Conservation (phyloP, 1,140 invertebrate species). For the Drosophila asahinai region DNA sequence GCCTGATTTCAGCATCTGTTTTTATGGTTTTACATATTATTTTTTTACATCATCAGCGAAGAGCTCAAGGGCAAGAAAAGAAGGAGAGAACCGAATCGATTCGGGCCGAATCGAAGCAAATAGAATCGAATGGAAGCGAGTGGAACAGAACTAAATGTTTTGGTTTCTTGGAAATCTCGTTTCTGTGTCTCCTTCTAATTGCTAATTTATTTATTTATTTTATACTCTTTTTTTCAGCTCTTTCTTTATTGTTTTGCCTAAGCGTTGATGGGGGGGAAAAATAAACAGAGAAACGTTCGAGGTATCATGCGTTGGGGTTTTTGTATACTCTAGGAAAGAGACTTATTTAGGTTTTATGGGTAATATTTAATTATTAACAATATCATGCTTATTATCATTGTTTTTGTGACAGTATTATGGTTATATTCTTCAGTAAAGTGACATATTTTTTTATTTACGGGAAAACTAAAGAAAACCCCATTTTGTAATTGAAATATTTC, state of each 20-base stretch:
- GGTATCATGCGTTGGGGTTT: not conserved
- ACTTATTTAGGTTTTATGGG: not conserved
- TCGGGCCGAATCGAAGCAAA: slow-evolving; percentile 17
- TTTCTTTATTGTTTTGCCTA: slow-evolving; percentile 60
- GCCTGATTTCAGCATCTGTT: slow-evolving; percentile 39
- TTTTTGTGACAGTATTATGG: too few species aligned
- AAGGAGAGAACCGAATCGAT: slow-evolving; percentile 13
- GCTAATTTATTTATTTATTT: slow-evolving; percentile 79
- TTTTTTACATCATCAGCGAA: slow-evolving; percentile 32
- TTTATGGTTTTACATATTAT: slow-evolving; percentile 32
- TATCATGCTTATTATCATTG: too few species aligned
- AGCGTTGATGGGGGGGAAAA: slow-evolving; percentile 24
- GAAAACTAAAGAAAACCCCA: too few species aligned
- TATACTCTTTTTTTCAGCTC: slow-evolving; percentile 63
- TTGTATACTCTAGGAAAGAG: slow-evolving; percentile 8
- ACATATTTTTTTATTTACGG: too few species aligned
- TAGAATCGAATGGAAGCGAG: slow-evolving; percentile 6
- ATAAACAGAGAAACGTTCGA: slow-evolving; percentile 25
- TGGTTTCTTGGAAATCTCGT: slow-evolving; percentile 62
- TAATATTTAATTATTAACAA: too few species aligned
- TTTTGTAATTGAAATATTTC: too few species aligned
- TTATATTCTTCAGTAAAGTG: too few species aligned
- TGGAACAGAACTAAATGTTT: slow-evolving; percentile 39
- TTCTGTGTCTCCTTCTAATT: slow-evolving; percentile 71
- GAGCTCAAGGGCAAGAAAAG: slow-evolving; percentile 33